Base-by-base conservation (phyloP, 2,888 invertebrate genomes). In the Bursaphelenchus okinawaensis region DNA sequence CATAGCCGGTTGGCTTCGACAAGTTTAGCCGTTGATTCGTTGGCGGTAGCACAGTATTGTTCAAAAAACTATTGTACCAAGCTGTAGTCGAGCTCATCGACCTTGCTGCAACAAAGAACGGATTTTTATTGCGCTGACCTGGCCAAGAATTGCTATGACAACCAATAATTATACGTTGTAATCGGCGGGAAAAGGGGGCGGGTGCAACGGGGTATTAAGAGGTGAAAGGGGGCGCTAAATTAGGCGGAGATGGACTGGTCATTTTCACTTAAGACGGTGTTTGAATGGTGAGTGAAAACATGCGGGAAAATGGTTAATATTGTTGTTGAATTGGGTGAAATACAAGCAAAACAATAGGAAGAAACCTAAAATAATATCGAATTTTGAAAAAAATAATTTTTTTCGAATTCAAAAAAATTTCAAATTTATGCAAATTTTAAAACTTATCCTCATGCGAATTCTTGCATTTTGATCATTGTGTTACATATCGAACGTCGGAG, bases 1-100 rank as follows among this genome's bases (percentile, higher is more conserved):
- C 66, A 68, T 68, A 65, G 27, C 66, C 50, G 23, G 26, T 52
- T 1, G 66, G 22, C n/a, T 26, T 40, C 16, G 40, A 12, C 6
- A 40, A 40, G 24, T 23, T 24, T 22, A 24, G 16, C 19, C 24
- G 54, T 19, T 23, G 24, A 23, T 54, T 24, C 16, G 16, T 19
- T 4, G 40, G 40, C 8, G 59, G 62, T 19, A 62, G n/a, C 1
- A 24, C 22, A 19, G 27, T 23, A 3, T 60, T 63, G 19, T 22
- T 20, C 19, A 62, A 26, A 20, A 62, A 62, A 20, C 19, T 16
- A 16, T n/a, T 58, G 26, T 62, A 62, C 62, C 62, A 62, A 7
- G 59, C 12, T 50, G 31, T 22, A n/a, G 59, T 58, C 60, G 62
- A 62, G 16, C 60, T 27, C 62, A 62, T 62, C 22, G 8, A 12